Base-by-base conservation (phyloP, 64 coral and sea anemone genomes). In the Porites australiensis region DNA sequence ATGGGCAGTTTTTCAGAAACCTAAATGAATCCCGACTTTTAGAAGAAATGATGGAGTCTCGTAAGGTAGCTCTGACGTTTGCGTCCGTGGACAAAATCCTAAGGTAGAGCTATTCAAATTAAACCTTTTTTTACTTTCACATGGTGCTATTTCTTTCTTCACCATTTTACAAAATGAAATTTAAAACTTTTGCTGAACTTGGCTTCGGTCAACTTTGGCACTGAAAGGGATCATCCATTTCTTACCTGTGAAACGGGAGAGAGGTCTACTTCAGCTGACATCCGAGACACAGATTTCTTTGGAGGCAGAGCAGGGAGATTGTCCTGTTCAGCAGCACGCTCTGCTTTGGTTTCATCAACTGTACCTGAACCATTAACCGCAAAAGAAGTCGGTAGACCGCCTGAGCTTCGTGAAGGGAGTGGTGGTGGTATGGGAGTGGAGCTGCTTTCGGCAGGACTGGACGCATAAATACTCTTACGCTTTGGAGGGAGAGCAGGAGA, bases 401-500 rank as follows among this genome's bases (percentile, higher is more conserved):
- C n/a, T 2, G 70, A 87, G 13, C 18, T 72, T 15, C 64, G 81
- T 65, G 75, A 53, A 55, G 75, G 75, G n/a, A 58, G 75, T 13
- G 75, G 75, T 53, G 59, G 54, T 4, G 59, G 13, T 10, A 64
- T 59, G 18, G 73, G 44, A 47, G 73, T 45, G 47, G 73, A 6
- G 27, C 43, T 19, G 55, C 27, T 37, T 37, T 89, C 75, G n/a
- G 44, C 37, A 16, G 58, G 21, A 66, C 47, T 70, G 48, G 60
- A 79, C 3, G 52, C 16, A 15, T 79, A 19, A 7, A 73, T 44
- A 77, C 68, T 86, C n/a, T 64, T 86, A 21, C 19, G 71, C 80
- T 87, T 92, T 11, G 80, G 82, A 11, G 90, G 82, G 19, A 85
- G 61, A 5, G 50, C 90, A 64, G 80, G 80, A 44, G 83, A 82